phyloP scores from a whole-genome alignment of 2,797 vertebrate species.

The Manis pentadactyla region DNA sequence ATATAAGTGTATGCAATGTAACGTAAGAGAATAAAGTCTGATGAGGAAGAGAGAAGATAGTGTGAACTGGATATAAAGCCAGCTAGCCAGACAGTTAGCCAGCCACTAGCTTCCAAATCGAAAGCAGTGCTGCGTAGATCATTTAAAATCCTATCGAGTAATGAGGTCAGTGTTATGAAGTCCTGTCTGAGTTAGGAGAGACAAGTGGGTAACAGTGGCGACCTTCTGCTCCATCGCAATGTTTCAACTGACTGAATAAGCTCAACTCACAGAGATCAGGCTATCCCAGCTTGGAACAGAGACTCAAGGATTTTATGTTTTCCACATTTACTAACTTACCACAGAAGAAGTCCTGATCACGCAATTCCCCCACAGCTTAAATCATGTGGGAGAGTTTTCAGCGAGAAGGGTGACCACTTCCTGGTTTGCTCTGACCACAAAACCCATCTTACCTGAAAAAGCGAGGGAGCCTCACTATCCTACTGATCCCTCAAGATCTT shows the following conservation, averaged over 20 bases:
- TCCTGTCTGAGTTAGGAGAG: not conserved
- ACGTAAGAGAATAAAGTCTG: not conserved
- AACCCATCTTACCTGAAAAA: not conserved
- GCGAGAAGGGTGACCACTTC: not conserved
- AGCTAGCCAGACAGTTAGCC: not conserved
- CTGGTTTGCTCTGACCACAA: not conserved
- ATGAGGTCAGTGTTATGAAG: not conserved
- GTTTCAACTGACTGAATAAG: not conserved
- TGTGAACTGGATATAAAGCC: not conserved
- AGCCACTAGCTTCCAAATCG: not conserved
- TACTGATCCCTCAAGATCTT: not conserved
- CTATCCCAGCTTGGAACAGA: not conserved
- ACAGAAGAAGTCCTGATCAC: not conserved
- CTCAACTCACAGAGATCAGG: not conserved
- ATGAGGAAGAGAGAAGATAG: not conserved
- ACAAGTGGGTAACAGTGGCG: fast-evolving
- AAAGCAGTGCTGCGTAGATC: not conserved
- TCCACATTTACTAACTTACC: not conserved
- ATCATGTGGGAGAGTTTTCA: not conserved
- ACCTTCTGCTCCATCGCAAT: not conserved
- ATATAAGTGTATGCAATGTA: not conserved
- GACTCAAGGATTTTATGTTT: not conserved
- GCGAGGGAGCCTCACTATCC: not conserved
- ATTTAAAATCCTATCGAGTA: not conserved
- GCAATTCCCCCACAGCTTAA: not conserved